These are phyloP conservation scores for Etheostoma nigrum DNA, from an alignment of 2,797 vertebrate species.

Conservation along the genomic window DNA sequence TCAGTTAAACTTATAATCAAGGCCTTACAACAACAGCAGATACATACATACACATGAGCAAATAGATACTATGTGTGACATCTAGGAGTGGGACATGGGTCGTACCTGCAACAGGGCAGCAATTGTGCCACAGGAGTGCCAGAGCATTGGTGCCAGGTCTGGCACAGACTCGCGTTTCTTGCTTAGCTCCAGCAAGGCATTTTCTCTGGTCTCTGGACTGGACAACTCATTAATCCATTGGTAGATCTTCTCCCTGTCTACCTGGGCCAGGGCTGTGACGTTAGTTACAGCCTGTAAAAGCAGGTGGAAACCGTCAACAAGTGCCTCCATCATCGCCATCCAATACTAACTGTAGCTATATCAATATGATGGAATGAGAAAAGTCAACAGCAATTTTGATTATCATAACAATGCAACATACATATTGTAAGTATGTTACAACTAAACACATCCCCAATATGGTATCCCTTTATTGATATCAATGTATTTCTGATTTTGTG, in stretches of 20 bases:
- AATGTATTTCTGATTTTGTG: neutral
- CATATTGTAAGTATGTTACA: neutral
- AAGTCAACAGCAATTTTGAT: neutral
- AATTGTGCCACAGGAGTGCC: constrained; percentile 98
- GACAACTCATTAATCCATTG: constrained; percentile 99
- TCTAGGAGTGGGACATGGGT: neutral
- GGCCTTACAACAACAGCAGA: neutral
- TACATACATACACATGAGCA: no score
- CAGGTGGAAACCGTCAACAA: neutral
- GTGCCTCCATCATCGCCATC: neutral
- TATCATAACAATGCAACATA: neutral
- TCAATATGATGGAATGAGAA: neutral
- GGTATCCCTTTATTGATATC: neutral
- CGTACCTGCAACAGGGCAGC: constrained; percentile 95
- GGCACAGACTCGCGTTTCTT: constrained; percentile 98
- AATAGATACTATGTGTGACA: neutral
- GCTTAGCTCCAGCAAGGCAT: constrained; percentile 96
- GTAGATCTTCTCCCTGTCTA: constrained; percentile 98
- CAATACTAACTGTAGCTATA: neutral
- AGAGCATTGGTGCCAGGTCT: constrained; percentile 97
- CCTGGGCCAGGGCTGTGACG: constrained; percentile 93
- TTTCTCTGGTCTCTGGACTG: constrained; percentile 96
- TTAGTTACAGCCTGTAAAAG: constrained; percentile 89
- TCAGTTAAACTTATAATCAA: neutral
- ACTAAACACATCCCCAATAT: neutral